These are phyloP conservation scores for Rhinopomastus cyanomelas DNA, from an alignment of 2,113 vertebrate species.

Conservation along the genomic window DNA sequence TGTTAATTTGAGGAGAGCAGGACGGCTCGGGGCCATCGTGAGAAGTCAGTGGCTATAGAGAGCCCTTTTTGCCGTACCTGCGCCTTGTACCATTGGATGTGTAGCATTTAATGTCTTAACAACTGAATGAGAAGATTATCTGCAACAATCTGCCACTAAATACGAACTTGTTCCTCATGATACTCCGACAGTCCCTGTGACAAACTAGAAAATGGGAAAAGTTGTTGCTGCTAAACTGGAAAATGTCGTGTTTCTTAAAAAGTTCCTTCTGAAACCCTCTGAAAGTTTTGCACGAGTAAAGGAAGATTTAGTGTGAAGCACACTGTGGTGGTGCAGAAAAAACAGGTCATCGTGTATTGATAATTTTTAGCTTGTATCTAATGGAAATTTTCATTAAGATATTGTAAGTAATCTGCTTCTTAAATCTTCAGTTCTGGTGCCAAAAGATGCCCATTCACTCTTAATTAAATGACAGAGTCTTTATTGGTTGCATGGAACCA, in stretches of 20 bases:
- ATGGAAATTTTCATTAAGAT: not conserved
- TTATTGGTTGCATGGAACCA: not conserved
- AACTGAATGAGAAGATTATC: not conserved
- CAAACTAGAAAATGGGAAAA: not conserved
- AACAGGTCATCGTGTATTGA: not conserved
- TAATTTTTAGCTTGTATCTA: not conserved
- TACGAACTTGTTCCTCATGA: not conserved
- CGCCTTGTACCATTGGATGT: not conserved
- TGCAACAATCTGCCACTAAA: not conserved
- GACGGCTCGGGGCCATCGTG: not conserved
- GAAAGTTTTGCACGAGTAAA: not conserved
- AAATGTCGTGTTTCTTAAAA: not conserved
- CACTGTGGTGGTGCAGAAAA: not conserved
- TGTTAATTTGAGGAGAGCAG: not conserved
- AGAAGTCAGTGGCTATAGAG: not conserved
- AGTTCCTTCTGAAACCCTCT: not conserved
- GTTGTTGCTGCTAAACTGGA: not conserved
- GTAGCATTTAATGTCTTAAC: not conserved
- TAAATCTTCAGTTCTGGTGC: not conserved
- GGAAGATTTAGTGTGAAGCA: not conserved
- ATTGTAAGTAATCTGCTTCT: not conserved
- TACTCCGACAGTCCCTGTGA: not conserved
- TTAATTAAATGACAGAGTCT: not conserved
- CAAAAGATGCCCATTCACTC: not conserved
- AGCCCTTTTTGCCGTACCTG: not conserved